Evolutionary conservation across 1,140 invertebrate genomes (phyloP).

Genomic region (Drosophila dunni): DNA sequence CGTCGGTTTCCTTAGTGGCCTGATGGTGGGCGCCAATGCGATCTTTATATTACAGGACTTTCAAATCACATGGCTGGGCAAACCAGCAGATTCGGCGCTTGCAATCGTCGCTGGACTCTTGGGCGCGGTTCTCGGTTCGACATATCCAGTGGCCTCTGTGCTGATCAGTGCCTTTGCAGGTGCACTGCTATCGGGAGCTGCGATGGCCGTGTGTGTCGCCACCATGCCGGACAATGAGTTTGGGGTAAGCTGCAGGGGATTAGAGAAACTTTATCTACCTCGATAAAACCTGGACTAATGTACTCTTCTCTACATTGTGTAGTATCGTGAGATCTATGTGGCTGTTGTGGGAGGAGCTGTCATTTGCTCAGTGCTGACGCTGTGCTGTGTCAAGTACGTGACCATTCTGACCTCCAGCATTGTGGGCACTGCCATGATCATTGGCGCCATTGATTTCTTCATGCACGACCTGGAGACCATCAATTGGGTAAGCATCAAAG

Average conservation of each 20-base stretch:
- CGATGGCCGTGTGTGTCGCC: slow-evolving; percentile 81
- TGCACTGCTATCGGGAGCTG: slow-evolving; percentile 75
- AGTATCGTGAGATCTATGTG: slow-evolving; percentile 82
- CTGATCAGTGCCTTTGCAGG: slow-evolving; percentile 82
- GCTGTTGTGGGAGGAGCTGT: slow-evolving; percentile 81
- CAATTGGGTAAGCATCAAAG: slow-evolving; percentile 65
- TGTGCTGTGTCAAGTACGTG: slow-evolving; percentile 83
- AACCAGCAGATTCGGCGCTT: slow-evolving; percentile 79
- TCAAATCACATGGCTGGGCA: slow-evolving; percentile 78
- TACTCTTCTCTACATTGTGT: background rate
- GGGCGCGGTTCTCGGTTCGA: slow-evolving; percentile 80
- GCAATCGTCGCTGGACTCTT: slow-evolving; percentile 80
- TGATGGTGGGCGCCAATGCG: slow-evolving; percentile 91
- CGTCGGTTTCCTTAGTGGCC: slow-evolving; percentile 95
- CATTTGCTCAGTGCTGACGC: slow-evolving; percentile 80
- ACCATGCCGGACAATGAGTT: slow-evolving; percentile 84
- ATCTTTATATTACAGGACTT: slow-evolving; percentile 80
- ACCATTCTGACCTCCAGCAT: slow-evolving; percentile 83
- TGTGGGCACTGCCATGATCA: slow-evolving; percentile 82
- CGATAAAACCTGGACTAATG: too few species aligned
- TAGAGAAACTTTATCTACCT: background rate
- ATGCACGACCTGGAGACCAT: slow-evolving; percentile 81
- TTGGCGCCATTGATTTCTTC: slow-evolving; percentile 81
- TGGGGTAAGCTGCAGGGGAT: slow-evolving; percentile 64
- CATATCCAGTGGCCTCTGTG: slow-evolving; percentile 80